These are phyloP conservation scores for Euplagia quadripunctaria DNA, from an alignment of 2,888 invertebrate genomes.

Conservation along the genomic window DNA sequence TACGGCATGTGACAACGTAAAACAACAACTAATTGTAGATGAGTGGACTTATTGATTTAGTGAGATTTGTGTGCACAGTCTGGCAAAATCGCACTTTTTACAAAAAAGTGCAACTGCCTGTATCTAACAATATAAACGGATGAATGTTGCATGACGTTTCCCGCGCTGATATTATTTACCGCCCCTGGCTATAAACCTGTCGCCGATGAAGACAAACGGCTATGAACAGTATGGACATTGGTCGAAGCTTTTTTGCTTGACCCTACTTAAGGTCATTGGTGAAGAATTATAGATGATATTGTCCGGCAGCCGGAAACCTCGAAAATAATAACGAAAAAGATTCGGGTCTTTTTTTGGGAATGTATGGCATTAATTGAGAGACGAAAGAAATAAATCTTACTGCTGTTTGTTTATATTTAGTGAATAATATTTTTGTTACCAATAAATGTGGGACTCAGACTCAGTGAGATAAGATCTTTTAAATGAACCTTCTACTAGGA, in stretches of 20 bases:
- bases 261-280: conserved; percentile 60
- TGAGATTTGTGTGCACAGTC: too few species aligned
- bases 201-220: conserved; percentile 81
- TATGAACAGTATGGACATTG: conserved; percentile 61
- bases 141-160: conserved; percentile 85
- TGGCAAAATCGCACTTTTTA: too few species aligned
- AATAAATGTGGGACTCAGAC: background rate
- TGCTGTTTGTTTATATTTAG: background rate
- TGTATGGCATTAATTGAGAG: conserved; percentile 3
- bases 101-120: conserved; percentile 49
- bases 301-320: conserved; percentile 16
- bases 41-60: too few species aligned
- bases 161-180: conserved; percentile 83
- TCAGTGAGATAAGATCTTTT: background rate
- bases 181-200: conserved; percentile 83
- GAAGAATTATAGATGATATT: conserved; percentile 53
- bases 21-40: too few species aligned
- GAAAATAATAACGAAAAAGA: conserved; percentile 17
- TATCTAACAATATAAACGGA: conserved; percentile 61
- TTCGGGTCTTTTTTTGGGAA: conserved; percentile 7
- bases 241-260: conserved; percentile 76
- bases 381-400: background rate
- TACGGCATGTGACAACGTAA: too few species aligned
- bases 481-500: background rate
- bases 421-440: background rate